These are phyloP conservation scores for Pangasius krempfi DNA, from an alignment of 2,797 vertebrate species.

Conservation along the genomic window DNA sequence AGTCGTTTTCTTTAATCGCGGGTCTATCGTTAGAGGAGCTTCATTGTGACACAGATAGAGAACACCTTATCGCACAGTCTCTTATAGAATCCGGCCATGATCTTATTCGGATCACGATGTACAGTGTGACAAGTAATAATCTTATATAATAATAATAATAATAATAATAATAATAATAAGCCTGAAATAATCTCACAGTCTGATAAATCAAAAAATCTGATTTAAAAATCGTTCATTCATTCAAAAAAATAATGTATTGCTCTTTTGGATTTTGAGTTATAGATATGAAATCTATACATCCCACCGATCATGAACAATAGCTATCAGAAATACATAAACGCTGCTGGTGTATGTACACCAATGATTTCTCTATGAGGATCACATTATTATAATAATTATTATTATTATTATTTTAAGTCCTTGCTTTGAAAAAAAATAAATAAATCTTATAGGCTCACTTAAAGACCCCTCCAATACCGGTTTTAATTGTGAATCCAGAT, in stretches of 20 bases:
- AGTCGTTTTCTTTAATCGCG: background rate
- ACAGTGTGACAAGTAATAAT: background rate
- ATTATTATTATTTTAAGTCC: background rate
- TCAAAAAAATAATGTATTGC: background rate
- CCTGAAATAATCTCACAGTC: background rate
- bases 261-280: background rate
- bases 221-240: background rate
- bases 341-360: background rate
- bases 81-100: background rate
- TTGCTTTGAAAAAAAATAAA: background rate
- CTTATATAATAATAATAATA: background rate
- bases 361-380: background rate
- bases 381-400: background rate
- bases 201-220: background rate
- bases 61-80: background rate
- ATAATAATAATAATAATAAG: background rate
- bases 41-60: background rate
- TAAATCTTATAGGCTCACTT: background rate
- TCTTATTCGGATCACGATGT: background rate
- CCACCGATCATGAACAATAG: background rate
- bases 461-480: background rate
- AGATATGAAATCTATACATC: background rate
- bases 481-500: slow-evolving; percentile 35
- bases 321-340: background rate
- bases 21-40: background rate